Evolutionary conservation across 2,113 vertebrate genomes (phyloP).

Genomic region (Petrocephalus microphthalmus): DNA sequence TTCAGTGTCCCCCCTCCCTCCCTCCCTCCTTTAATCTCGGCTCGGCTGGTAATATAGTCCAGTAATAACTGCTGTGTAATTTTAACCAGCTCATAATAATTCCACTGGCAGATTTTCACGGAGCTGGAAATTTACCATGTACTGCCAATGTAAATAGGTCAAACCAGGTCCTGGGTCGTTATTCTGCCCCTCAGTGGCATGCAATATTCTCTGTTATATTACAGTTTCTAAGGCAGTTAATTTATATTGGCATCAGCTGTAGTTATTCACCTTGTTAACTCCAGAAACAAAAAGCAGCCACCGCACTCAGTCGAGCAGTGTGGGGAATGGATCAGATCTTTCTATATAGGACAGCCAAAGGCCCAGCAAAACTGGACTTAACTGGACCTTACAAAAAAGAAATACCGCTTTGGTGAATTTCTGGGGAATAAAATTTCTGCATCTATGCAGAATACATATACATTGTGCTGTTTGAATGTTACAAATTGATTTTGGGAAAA

Average conservation of each 20-base stretch:
- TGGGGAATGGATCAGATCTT: background rate
- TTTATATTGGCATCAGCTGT: background rate
- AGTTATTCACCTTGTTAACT: background rate
- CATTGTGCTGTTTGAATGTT: background rate
- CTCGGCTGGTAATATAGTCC: background rate
- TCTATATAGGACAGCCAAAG: background rate
- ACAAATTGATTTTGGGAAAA: background rate
- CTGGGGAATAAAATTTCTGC: too few relatives aligned
- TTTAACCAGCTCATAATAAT: background rate
- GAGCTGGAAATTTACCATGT: background rate
- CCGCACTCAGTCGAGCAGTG: background rate
- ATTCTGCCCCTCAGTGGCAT: background rate
- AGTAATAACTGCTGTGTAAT: background rate
- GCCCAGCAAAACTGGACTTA: background rate
- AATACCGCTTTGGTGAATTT: background rate
- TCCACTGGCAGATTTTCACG: background rate
- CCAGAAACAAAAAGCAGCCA: background rate
- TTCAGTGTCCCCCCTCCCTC: background rate
- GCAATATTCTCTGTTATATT: background rate
- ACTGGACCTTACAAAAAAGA: background rate
- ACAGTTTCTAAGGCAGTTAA: conserved; percentile 2
- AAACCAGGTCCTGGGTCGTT: background rate
- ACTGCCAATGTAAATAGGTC: conserved; percentile 3
- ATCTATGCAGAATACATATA: background rate
- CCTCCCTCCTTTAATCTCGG: background rate